A percentile compares a stretch with the other conserved stretches of the same genome.
These are phyloP conservation scores for Oryzias celebensis DNA, from an alignment of 2,113 vertebrate genomes.

Conservation along the genomic window DNA sequence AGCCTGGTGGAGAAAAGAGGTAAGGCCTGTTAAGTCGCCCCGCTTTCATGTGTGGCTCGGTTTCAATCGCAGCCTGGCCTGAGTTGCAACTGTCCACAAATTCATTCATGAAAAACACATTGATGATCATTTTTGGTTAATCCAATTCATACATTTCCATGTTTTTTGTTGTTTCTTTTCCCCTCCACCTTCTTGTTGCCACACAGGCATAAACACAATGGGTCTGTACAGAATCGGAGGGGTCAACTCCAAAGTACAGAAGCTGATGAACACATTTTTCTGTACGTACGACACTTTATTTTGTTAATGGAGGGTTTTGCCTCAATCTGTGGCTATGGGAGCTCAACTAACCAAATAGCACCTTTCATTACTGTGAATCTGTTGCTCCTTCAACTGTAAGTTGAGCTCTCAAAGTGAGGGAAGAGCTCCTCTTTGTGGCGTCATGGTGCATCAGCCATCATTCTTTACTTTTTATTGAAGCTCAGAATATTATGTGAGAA, in stretches of 20 bases:
- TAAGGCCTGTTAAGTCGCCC: slow-evolving; percentile 43
- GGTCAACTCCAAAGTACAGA: slow-evolving; percentile 98
- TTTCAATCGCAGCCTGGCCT: not conserved
- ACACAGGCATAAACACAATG: slow-evolving; percentile 88
- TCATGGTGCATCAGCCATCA: slow-evolving; percentile 25
- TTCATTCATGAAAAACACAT: too few species aligned
- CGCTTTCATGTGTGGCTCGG: slow-evolving; percentile 18
- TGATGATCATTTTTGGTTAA: not conserved
- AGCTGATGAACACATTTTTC: slow-evolving; percentile 94
- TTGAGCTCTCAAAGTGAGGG: slow-evolving; percentile 15
- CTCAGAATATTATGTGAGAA: slow-evolving; percentile 27
- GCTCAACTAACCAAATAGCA: not conserved
- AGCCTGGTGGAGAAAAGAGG: slow-evolving; percentile 90
- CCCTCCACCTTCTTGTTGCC: not conserved
- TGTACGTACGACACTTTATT: slow-evolving; percentile 76
- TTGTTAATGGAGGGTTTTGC: too few species aligned
- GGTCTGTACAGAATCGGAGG: slow-evolving; percentile 98
- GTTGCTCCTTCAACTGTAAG: not conserved
- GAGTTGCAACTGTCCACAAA: slow-evolving; percentile 15
- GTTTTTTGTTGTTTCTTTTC: not conserved
- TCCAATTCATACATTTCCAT: not conserved
- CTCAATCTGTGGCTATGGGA: too few species aligned
- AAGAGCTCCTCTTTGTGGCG: slow-evolving; percentile 64
- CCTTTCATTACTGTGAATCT: not conserved
- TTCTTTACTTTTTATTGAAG: slow-evolving; percentile 14